Evolutionary conservation across 2,113 vertebrate species (phyloP).

Genomic region (Emydura subglobosa): DNA sequence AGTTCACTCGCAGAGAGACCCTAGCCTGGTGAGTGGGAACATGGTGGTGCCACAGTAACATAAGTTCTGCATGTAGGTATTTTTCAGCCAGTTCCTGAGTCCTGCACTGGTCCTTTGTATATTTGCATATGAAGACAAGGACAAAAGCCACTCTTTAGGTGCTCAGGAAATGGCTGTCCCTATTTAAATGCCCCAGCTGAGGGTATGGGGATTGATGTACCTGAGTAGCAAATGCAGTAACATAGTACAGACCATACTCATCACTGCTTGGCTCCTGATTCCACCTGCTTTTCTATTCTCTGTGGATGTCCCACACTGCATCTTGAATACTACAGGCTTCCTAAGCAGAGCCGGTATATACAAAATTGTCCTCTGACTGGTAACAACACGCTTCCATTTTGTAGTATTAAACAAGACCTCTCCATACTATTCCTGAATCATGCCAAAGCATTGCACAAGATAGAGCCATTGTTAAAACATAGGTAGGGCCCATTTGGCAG

Average conservation of each 20-base stretch:
- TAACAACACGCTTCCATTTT: neutral
- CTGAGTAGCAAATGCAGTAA: neutral
- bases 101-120: neutral
- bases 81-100: neutral
- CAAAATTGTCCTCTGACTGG: neutral
- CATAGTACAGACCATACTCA: neutral
- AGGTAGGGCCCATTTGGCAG: neutral
- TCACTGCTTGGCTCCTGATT: neutral
- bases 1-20: too few species aligned
- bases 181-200: too few species aligned
- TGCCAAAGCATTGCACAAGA: neutral
- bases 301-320: neutral
- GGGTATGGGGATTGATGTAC: too few species aligned
- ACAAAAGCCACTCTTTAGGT: too few species aligned
- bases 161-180: too few species aligned
- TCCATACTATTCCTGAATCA: fast-evolving
- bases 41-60: neutral
- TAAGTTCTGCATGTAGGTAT: neutral
- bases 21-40: neutral
- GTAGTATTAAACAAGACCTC: neutral
- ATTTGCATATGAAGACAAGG: neutral
- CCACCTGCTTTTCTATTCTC: neutral
- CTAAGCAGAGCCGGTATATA: neutral
- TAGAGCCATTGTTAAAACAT: neutral
- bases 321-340: neutral